Evolutionary conservation across 2,113 vertebrate genomes (phyloP).

Genomic region (Hyaena hyaena): DNA sequence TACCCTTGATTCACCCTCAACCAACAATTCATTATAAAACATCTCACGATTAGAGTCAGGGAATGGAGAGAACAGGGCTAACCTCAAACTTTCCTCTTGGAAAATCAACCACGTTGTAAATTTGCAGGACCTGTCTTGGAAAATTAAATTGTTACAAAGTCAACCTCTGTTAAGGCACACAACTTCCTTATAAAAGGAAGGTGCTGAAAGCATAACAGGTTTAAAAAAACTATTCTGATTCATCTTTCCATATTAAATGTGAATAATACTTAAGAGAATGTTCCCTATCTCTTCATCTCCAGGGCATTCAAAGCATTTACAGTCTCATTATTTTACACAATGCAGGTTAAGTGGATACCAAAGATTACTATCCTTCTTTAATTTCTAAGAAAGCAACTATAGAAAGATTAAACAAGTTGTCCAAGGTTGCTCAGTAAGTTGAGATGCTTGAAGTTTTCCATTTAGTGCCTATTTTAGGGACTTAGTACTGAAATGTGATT

Average conservation of each 20-base stretch:
- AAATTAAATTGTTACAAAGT: slow-evolving; percentile 45
- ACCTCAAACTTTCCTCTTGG: not conserved
- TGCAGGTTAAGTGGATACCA: slow-evolving; percentile 43
- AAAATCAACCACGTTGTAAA: slow-evolving; percentile 37
- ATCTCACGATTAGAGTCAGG: not conserved
- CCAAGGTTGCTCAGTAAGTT: not conserved
- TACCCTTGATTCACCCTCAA: not conserved
- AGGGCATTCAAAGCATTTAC: slow-evolving; percentile 46
- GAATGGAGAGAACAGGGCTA: not conserved
- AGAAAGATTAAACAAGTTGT: slow-evolving; percentile 43
- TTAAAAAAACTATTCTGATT: not conserved
- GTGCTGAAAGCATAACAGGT: not conserved
- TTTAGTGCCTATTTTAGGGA: not conserved
- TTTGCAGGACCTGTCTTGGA: not conserved
- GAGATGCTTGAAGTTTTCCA: not conserved
- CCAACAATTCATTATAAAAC: slow-evolving; percentile 44
- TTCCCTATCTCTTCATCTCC: slow-evolving; percentile 56
- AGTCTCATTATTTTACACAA: slow-evolving; percentile 59
- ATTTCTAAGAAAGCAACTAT: slow-evolving; percentile 63
- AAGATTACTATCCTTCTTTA: slow-evolving; percentile 56
- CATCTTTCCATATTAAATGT: slow-evolving; percentile 43
- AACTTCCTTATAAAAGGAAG: not conserved
- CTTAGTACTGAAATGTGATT: not conserved
- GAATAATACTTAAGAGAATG: slow-evolving; percentile 48
- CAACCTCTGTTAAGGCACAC: not conserved